These are phyloP conservation scores for Gulo gulo DNA, from an alignment of 2,113 vertebrate species.

Conservation along the genomic window DNA sequence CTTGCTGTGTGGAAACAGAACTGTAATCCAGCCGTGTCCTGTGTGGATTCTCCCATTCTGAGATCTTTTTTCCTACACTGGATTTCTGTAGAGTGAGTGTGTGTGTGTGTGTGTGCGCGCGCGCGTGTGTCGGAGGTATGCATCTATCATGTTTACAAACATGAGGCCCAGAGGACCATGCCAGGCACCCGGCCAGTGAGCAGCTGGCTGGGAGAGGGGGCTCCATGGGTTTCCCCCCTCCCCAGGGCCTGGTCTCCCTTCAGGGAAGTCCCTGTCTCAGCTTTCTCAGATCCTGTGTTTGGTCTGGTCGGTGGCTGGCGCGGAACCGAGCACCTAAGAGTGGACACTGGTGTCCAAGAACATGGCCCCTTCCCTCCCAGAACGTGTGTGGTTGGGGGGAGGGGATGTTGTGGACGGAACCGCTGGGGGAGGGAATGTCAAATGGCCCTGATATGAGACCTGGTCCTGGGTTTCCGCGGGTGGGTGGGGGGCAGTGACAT, in stretches of 20 bases:
- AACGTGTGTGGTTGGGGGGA: neutral
- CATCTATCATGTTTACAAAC: neutral
- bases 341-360: neutral
- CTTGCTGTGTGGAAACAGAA: neutral
- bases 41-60: neutral
- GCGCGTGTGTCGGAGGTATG: neutral
- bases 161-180: fast-evolving
- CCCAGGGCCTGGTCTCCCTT: neutral
- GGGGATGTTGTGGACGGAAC: too few species aligned
- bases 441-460: neutral
- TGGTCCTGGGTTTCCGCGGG: neutral
- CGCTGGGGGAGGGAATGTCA: neutral
- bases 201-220: neutral
- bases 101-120: neutral
- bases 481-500: neutral
- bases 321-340: neutral
- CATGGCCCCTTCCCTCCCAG: neutral
- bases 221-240: neutral
- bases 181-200: fast-evolving
- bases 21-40: neutral
- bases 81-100: neutral
- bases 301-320: neutral
- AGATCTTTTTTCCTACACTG: neutral
- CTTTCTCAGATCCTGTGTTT: neutral
- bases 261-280: neutral